A percentile compares a stretch with the other conserved stretches of the same genome.
Evolutionary conservation across 2,797 vertebrate genomes (phyloP).

Genomic region (Ptychadena robeensis): DNA sequence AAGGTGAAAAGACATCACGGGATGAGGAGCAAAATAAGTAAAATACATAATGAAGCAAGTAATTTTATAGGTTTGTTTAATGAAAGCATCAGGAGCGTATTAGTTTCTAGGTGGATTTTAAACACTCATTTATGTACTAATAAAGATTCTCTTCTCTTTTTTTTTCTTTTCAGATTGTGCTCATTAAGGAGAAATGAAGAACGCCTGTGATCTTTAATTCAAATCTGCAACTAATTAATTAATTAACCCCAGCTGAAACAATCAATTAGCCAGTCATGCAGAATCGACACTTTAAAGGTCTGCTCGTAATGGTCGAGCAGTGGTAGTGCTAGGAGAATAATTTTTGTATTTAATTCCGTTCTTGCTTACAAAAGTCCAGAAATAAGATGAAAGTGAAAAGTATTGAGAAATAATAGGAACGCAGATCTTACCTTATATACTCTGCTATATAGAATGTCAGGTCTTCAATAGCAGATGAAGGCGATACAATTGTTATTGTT

Average conservation of each 20-base stretch:
- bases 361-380: background rate
- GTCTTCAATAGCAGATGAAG: background rate
- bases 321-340: conserved; percentile 47
- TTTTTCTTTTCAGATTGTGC: conserved; percentile 56
- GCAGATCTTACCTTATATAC: background rate
- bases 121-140: conserved; percentile 85
- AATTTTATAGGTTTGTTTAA: conserved; percentile 99
- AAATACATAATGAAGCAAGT: conserved; percentile 99
- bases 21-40: conserved; percentile 85
- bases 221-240: conserved; percentile 88
- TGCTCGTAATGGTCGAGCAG: conserved; percentile 65
- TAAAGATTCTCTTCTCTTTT: conserved; percentile 69
- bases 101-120: conserved; percentile 79
- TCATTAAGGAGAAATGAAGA: conserved; percentile 77
- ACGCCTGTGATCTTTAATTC: conserved; percentile 77
- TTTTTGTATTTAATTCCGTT: conserved; percentile 42
- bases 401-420: background rate
- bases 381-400: conserved; percentile 24
- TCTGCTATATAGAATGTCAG: background rate
- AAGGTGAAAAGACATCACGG: conserved; percentile 80
- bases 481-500: background rate
- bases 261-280: conserved; percentile 82
- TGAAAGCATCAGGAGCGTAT: conserved; percentile 88
- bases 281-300: conserved; percentile 75
- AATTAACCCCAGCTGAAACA: conserved; percentile 85